phyloP scores from a whole-genome alignment of 2,113 vertebrate genomes.

The Strix aluco region DNA sequence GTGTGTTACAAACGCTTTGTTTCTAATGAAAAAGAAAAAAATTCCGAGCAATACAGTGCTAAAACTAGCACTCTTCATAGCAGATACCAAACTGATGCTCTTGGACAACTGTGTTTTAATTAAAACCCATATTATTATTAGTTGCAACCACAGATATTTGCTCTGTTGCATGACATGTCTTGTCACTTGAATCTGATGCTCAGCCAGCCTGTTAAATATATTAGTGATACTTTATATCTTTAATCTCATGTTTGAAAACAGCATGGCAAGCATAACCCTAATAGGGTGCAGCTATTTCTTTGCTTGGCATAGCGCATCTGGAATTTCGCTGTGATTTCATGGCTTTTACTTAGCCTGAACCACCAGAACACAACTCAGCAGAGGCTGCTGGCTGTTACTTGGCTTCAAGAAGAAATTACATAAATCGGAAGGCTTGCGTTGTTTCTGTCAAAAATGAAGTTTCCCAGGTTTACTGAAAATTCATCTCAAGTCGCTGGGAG shows the following conservation, averaged over 20 bases:
- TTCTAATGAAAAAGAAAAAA: not conserved
- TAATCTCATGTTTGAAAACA: not conserved
- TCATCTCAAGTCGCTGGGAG: fast-evolving
- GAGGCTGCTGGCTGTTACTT: not conserved
- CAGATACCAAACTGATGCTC: not conserved
- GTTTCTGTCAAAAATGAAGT: not conserved
- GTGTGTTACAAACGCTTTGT: not conserved
- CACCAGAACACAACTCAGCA: not conserved
- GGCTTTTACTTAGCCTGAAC: not conserved
- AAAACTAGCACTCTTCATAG: not conserved
- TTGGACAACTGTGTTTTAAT: not conserved
- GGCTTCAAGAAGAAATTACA: not conserved
- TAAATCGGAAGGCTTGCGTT: not conserved
- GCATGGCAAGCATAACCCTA: not conserved
- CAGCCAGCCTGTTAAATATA: not conserved
- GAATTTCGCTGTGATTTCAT: not conserved
- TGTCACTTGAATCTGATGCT: not conserved
- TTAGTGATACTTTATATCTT: not conserved
- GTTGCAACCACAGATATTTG: not conserved
- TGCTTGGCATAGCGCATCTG: not conserved
- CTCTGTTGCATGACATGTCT: not conserved
- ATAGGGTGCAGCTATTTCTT: not conserved
- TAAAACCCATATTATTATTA: not conserved
- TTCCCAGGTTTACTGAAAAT: not conserved
- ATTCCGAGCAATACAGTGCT: not conserved